These are phyloP conservation scores for Lepidotrigona ventralis DNA, from an alignment of 1,140 invertebrate species.

Conservation along the genomic window DNA sequence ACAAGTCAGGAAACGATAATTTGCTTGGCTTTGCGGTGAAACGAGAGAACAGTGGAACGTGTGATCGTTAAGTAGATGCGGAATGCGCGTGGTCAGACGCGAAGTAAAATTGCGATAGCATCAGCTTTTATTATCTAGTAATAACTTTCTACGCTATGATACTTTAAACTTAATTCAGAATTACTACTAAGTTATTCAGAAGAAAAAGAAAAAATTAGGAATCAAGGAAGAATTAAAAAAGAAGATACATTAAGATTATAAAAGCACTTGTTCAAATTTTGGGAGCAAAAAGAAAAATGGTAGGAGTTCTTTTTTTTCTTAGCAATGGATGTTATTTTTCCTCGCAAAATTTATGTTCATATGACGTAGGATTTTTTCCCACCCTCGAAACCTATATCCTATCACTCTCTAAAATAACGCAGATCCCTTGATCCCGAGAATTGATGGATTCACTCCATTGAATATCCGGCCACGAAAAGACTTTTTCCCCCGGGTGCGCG, in stretches of 20 bases:
- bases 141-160: neutral
- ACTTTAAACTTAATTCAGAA: neutral
- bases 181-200: neutral
- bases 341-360: slow-evolving; percentile 11
- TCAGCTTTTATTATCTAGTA: neutral
- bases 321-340: neutral
- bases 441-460: slow-evolving; percentile 72
- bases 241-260: neutral
- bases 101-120: neutral
- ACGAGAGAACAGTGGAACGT: neutral
- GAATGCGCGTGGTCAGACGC: neutral
- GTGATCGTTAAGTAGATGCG: neutral
- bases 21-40: neutral
- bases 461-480: slow-evolving; percentile 70
- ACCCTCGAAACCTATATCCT: slow-evolving; percentile 32
- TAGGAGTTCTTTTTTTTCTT: neutral
- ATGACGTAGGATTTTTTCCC: slow-evolving; percentile 24
- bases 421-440: slow-evolving; percentile 64
- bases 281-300: neutral
- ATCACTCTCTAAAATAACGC: slow-evolving; percentile 53
- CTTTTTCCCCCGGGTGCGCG: slow-evolving; percentile 58
- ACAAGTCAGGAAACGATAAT: neutral
- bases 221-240: no score
- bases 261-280: neutral
- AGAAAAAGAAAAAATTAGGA: neutral